Evolutionary conservation across 1,140 invertebrate species (phyloP).

Genomic region (Watersipora subatra): DNA sequence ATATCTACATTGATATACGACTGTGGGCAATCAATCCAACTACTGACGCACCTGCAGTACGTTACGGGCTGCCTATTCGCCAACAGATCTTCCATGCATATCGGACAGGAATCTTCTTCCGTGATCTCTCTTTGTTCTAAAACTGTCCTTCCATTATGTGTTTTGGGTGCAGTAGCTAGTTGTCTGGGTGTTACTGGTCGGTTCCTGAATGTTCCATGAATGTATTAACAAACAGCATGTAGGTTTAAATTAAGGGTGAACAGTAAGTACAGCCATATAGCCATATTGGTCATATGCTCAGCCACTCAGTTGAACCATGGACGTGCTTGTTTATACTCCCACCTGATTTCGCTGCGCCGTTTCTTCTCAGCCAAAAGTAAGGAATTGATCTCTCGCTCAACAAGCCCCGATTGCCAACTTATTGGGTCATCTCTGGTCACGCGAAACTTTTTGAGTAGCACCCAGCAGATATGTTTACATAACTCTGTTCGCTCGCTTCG

Average conservation of each 20-base stretch:
- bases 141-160: slow-evolving; percentile 16
- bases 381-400: slow-evolving; percentile 35
- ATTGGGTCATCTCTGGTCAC: slow-evolving; percentile 35
- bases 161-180: slow-evolving; percentile 8
- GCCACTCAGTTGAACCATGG: no score
- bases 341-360: neutral
- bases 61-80: slow-evolving; percentile 35
- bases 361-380: neutral
- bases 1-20: no score
- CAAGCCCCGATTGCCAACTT: slow-evolving; percentile 37
- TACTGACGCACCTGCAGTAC: slow-evolving; percentile 37
- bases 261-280: no score
- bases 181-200: neutral
- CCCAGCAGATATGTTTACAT: slow-evolving; percentile 40
- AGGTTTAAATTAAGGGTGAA: no score
- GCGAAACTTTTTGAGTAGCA: slow-evolving; percentile 36
- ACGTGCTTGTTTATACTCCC: no score
- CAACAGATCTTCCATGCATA: slow-evolving; percentile 40
- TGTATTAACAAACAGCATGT: no score
- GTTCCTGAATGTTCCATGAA: no score
- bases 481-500: slow-evolving; percentile 33
- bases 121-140: slow-evolving; percentile 33
- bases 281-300: no score
- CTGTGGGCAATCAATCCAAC: no score
- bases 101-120: slow-evolving; percentile 39